A percentile compares a stretch with the other conserved stretches of the same genome.
Conservation (phyloP, 2,888 invertebrate species). For the Thymelicus lineola region DNA sequence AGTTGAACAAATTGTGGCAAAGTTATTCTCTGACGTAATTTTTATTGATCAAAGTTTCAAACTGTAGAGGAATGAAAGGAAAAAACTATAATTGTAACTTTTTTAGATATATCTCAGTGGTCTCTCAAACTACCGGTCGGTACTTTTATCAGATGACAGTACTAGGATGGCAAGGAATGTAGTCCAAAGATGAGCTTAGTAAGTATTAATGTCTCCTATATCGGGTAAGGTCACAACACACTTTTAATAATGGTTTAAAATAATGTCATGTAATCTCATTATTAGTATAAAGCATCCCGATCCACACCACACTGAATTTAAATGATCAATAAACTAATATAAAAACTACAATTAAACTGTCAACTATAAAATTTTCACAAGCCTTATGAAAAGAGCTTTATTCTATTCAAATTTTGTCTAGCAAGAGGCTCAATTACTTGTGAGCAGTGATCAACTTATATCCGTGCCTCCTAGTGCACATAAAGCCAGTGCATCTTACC, state of each 20-base stretch:
- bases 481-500: conserved; percentile 64
- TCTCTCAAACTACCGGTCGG: background rate
- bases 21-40: too few relatives aligned
- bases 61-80: too few relatives aligned
- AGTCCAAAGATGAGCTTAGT: background rate
- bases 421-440: background rate
- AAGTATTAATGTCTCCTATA: background rate
- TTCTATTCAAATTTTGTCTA: too few relatives aligned
- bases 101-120: background rate
- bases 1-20: too few relatives aligned
- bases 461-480: background rate
- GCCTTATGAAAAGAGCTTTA: too few relatives aligned
- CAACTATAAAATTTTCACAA: background rate
- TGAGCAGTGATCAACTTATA: background rate
- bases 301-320: background rate
- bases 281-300: background rate
- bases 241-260: too few relatives aligned
- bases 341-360: background rate
- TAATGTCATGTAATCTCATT: too few relatives aligned
- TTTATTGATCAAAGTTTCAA: too few relatives aligned
- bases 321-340: background rate
- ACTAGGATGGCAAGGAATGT: background rate
- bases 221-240: background rate
- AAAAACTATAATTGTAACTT: too few relatives aligned
- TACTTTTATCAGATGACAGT: background rate